Evolutionary conservation across 2,888 invertebrate species (phyloP).

Genomic region (Phyllotreta striolata): DNA sequence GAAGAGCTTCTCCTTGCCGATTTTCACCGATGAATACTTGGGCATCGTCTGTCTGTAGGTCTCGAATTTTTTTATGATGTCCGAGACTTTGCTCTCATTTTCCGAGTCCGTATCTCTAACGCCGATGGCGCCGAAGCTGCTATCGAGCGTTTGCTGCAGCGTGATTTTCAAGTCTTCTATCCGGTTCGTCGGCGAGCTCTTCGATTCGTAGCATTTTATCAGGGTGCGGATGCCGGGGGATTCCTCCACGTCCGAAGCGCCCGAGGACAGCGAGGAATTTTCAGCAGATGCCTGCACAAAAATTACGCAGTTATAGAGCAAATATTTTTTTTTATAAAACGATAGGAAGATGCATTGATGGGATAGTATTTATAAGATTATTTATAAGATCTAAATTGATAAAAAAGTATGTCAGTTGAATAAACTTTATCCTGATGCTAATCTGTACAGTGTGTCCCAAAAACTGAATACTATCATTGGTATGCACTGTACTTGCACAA

Average conservation of each 20-base stretch:
- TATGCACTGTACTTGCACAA: too few relatives aligned
- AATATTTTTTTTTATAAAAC: too few relatives aligned
- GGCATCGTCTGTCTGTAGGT: slow-evolving; percentile 64
- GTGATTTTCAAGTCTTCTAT: slow-evolving; percentile 51
- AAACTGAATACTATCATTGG: too few relatives aligned
- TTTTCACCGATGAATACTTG: slow-evolving; percentile 67
- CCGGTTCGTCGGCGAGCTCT: slow-evolving; percentile 37
- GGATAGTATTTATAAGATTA: too few relatives aligned
- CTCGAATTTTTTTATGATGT: slow-evolving; percentile 54
- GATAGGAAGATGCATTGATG: too few relatives aligned
- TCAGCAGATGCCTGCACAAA: slow-evolving; percentile 47
- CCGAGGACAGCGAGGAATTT: slow-evolving; percentile 55
- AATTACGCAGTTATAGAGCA: not conserved
- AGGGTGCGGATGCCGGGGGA: slow-evolving; percentile 53
- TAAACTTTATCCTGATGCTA: too few relatives aligned
- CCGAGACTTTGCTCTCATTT: slow-evolving; percentile 42
- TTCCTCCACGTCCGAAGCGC: slow-evolving; percentile 60
- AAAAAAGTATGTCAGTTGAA: too few relatives aligned
- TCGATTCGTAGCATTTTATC: slow-evolving; percentile 53
- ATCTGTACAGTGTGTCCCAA: too few relatives aligned
- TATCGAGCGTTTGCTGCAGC: slow-evolving; percentile 51
- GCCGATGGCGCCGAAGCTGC: slow-evolving; percentile 44
- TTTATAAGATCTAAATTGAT: too few relatives aligned
- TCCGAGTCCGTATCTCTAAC: slow-evolving; percentile 43
- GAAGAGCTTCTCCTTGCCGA: slow-evolving; percentile 63